These are phyloP conservation scores for Brachymystax lenok DNA, from an alignment of 2,797 vertebrate species.

Conservation along the genomic window DNA sequence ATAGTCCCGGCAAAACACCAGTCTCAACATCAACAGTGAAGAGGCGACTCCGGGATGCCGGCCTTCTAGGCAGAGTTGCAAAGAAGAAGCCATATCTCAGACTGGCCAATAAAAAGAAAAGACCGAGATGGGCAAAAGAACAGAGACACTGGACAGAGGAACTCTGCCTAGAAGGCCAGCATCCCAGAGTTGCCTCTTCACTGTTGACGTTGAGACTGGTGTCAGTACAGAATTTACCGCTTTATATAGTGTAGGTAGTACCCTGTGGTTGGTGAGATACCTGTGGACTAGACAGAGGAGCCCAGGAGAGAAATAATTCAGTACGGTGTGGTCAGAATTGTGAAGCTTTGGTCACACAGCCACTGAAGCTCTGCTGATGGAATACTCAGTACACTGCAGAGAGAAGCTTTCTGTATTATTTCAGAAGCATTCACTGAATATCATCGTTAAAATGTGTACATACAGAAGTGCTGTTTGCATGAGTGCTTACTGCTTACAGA, in stretches of 20 bases:
- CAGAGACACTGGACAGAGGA: too few relatives aligned
- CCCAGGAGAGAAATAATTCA: background rate
- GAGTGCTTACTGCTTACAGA: background rate
- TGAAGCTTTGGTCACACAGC: background rate
- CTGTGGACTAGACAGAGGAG: background rate
- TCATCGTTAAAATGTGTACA: background rate
- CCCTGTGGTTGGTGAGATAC: background rate
- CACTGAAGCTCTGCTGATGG: background rate
- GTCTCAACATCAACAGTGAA: too few relatives aligned
- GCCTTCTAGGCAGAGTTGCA: too few relatives aligned
- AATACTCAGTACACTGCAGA: background rate
- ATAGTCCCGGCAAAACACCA: too few relatives aligned
- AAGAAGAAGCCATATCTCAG: too few relatives aligned
- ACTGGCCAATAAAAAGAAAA: too few relatives aligned
- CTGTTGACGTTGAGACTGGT: too few relatives aligned
- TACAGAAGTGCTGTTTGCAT: background rate
- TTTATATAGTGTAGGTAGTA: background rate
- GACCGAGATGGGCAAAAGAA: too few relatives aligned
- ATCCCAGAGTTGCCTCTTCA: too few relatives aligned
- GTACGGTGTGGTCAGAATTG: background rate
- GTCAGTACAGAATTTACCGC: background rate
- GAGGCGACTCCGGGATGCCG: too few relatives aligned
- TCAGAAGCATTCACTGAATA: background rate
- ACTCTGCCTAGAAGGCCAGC: too few relatives aligned
- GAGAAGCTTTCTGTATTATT: background rate